Evolutionary conservation across 2,888 invertebrate genomes (phyloP).

Genomic region (Cerastis rubricosa): DNA sequence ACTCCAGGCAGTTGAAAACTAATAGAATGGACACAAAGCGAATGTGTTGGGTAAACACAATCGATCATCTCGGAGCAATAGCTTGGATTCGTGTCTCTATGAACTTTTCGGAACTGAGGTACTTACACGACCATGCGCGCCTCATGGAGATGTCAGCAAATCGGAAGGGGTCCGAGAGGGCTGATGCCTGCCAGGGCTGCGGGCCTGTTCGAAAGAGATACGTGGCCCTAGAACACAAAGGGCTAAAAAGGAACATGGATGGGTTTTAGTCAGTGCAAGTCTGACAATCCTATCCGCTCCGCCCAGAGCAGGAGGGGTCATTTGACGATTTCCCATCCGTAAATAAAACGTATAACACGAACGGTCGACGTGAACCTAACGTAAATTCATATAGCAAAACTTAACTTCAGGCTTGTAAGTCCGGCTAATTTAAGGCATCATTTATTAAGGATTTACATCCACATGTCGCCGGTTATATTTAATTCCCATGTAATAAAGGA

Average conservation of each 20-base stretch:
- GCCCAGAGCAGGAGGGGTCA: too few species aligned
- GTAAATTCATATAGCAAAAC: not conserved
- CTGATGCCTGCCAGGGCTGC: too few species aligned
- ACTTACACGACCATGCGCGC: constrained; percentile 3
- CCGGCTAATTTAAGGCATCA: not conserved
- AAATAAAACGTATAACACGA: not conserved
- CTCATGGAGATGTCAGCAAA: too few species aligned
- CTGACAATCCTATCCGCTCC: too few species aligned
- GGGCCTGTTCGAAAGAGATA: too few species aligned
- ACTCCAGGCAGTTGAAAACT: constrained; percentile 13
- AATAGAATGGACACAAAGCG: constrained; percentile 16
- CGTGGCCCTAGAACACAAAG: too few species aligned
- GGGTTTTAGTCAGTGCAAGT: too few species aligned
- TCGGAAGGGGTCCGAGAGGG: too few species aligned
- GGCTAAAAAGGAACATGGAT: too few species aligned
- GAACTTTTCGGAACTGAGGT: constrained; percentile 26
- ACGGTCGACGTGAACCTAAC: not conserved
- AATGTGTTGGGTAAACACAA: constrained; percentile 26
- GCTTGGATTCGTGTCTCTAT: constrained; percentile 8
- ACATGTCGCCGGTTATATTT: not conserved
- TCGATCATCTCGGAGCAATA: constrained; percentile 18
- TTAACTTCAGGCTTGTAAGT: not conserved
- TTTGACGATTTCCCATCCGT: too few species aligned
- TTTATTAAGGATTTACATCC: not conserved
- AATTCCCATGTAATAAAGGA: not conserved